Evolutionary conservation across 2,113 vertebrate species (phyloP), one percentile per base, ranked within the genome.

Genomic region (Gopherus flavomarginatus): DNA sequence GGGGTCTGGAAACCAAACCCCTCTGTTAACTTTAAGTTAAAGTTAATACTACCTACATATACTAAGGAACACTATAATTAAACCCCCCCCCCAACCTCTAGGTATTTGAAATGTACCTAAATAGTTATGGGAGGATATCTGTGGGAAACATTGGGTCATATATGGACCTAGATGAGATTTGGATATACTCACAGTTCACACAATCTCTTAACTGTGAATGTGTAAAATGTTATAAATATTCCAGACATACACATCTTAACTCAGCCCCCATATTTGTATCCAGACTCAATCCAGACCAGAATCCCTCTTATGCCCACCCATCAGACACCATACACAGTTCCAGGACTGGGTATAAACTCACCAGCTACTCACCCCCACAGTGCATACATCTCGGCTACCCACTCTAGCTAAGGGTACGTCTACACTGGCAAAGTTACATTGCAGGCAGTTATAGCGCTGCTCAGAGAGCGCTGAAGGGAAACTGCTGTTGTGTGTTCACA

Each of bases 361-460:
- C 27, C 75, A 91, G 49, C 69, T n/a, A 16, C 72, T 13, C 24
- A 49, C 2, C 72, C 35, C 7, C 49, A 88, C 9, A 2, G 53
- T 1, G 0, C 65, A 11, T 13, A 0, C 0, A 1, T 27, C 16
- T 7, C 22, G 2, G 13, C n/a, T 57, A 81, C 59, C 11, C 57
- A 27, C 4, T 7, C 5, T 2, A 29, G 13, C 26, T 54, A 21
- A 54, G 21, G 53, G 19, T 53, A 53, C 22, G 53, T 54, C 53
- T 54, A 22, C 53, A 22, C 53, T 54, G 53, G 53, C 21, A 54
- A 8, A 54, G 53, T 54, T 54, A 54, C 21, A 54, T 8, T 21
- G 8, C 53, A 21, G 21, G 19, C 53, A 22, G 21, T 54, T 54
- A 54, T 3, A 54, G 53, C 1, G 3, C 52, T 5, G 1, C 7